Percentiles rank a stretch among this genome's conserved stretches.
phyloP scores from a whole-genome alignment of 2,797 vertebrate genomes.

The Artibeus jamaicensis region DNA sequence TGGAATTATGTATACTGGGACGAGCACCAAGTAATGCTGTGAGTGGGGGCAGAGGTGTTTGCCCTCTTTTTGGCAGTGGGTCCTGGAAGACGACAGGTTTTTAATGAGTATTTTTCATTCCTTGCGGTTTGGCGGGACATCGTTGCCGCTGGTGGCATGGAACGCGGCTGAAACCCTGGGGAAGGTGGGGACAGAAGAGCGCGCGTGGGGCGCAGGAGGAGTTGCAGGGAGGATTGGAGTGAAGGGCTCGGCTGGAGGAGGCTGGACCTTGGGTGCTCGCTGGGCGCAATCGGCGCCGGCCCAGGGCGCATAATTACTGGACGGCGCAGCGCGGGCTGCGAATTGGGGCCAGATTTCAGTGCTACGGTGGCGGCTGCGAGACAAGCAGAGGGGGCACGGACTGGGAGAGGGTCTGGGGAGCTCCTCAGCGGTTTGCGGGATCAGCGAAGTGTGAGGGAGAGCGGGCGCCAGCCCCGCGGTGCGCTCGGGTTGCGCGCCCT shows the following conservation, averaged over 20 bases:
- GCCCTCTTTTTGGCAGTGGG: conserved; percentile 50
- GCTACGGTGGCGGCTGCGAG: background rate
- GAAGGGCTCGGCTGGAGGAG: conserved; percentile 60
- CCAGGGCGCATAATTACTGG: conserved; percentile 46
- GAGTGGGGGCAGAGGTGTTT: conserved; percentile 37
- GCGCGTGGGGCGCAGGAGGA: background rate
- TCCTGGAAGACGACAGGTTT: conserved; percentile 65
- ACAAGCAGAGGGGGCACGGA: background rate
- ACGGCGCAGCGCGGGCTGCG: conserved; percentile 44
- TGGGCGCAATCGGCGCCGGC: conserved; percentile 18
- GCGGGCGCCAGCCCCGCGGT: background rate
- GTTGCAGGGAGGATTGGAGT: conserved; percentile 25
- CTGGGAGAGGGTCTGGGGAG: background rate
- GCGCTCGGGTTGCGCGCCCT: conserved; percentile 20
- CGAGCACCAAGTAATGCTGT: background rate
- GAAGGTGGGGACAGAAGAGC: background rate
- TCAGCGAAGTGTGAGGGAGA: background rate
- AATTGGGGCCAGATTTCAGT: background rate
- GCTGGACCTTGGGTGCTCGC: background rate
- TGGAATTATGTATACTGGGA: conserved; percentile 17
- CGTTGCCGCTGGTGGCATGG: background rate
- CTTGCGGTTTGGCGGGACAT: conserved; percentile 57
- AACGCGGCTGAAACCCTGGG: background rate
- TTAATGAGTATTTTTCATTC: conserved; percentile 74
- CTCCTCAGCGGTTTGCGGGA: background rate